phyloP scores from a whole-genome alignment of 2,113 vertebrate genomes.

The Rhinopithecus roxellana region DNA sequence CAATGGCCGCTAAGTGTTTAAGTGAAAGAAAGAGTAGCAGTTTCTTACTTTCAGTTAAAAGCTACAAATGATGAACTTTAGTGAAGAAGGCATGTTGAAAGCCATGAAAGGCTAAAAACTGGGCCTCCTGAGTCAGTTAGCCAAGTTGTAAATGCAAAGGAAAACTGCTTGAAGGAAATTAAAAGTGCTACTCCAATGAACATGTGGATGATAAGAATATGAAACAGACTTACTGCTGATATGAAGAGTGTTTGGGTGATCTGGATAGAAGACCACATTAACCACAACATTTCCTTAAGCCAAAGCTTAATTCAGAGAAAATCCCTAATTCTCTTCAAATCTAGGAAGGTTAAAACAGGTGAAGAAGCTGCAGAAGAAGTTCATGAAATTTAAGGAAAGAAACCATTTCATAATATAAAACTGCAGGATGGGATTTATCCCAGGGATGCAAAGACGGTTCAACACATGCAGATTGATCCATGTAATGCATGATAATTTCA shows the following conservation, averaged over 20 bases:
- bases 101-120: neutral
- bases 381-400: neutral
- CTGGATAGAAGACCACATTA: neutral
- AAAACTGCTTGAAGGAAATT: neutral
- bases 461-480: no score
- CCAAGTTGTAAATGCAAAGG: neutral
- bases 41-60: neutral
- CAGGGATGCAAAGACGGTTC: no score
- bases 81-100: neutral
- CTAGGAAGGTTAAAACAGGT: neutral
- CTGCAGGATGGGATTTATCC: no score
- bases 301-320: neutral
- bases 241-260: neutral
- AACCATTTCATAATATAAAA: neutral
- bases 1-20: neutral
- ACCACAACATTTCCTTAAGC: neutral
- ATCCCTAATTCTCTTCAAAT: neutral
- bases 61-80: neutral
- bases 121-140: neutral
- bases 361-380: neutral
- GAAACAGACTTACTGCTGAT: neutral
- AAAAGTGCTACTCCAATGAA: neutral
- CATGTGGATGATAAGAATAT: neutral
- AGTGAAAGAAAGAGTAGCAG: neutral
- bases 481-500: no score